A percentile compares a stretch with the other conserved stretches of the same genome.
These are phyloP conservation scores for Brachionus asplanchnoidis DNA, from an alignment of 1,140 invertebrate species.

Conservation along the genomic window DNA sequence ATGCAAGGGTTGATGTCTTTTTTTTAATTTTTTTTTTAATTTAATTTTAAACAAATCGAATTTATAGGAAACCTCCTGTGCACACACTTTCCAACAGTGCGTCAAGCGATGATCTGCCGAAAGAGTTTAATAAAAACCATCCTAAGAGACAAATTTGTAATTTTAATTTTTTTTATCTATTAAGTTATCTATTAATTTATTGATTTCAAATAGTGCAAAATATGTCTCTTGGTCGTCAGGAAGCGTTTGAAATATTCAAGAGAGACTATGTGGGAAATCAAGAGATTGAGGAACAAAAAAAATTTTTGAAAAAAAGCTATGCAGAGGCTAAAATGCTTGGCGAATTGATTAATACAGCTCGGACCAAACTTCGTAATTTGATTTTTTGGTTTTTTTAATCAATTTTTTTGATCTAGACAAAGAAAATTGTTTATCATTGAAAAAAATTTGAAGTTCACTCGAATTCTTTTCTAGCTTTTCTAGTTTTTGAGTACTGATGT, in stretches of 20 bases:
- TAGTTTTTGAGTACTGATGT: too few species aligned
- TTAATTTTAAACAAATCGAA: background rate
- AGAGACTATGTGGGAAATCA: constrained; percentile 52
- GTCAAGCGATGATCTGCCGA: background rate
- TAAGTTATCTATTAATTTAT: background rate
- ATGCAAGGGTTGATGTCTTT: background rate
- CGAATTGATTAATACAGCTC: constrained; percentile 50
- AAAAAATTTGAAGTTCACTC: too few species aligned
- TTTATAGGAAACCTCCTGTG: background rate
- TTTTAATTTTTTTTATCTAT: background rate
- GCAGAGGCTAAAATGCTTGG: constrained; percentile 53
- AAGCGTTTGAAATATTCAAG: constrained; percentile 56
- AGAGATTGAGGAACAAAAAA: constrained; percentile 52
- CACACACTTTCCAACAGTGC: constrained; percentile 38
- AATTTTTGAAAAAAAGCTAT: constrained; percentile 50
- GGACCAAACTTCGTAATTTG: constrained; percentile 52
- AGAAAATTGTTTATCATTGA: too few species aligned
- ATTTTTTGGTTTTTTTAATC: too few species aligned
- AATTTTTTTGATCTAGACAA: too few species aligned
- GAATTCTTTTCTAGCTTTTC: too few species aligned
- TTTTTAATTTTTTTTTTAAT: constrained; percentile 48
- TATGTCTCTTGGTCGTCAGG: constrained; percentile 55
- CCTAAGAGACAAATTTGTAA: constrained; percentile 34
- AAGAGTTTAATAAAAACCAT: background rate
- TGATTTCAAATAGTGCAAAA: constrained; percentile 51